These are phyloP conservation scores for Cheumatopsyche charites DNA, from an alignment of 1,140 invertebrate genomes.

Conservation along the genomic window DNA sequence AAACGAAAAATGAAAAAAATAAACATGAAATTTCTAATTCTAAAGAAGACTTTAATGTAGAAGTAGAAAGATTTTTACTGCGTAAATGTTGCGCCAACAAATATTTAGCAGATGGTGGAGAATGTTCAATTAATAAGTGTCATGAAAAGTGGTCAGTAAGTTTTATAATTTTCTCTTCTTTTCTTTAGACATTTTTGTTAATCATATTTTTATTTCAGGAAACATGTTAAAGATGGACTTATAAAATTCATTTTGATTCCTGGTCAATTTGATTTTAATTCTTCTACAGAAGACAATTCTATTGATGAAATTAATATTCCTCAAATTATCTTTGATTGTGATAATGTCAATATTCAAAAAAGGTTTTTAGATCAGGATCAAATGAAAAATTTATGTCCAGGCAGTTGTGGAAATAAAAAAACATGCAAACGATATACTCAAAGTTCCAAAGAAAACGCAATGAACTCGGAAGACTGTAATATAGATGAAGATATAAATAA, in stretches of 20 bases:
- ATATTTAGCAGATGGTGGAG: slow-evolving; percentile 28
- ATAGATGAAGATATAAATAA: not conserved
- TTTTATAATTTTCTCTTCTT: not conserved
- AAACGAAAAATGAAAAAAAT: too few relatives aligned
- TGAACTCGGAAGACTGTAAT: too few relatives aligned
- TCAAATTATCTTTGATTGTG: slow-evolving; percentile 44
- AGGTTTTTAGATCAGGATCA: slow-evolving; percentile 24
- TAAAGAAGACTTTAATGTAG: not conserved
- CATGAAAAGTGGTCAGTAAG: slow-evolving; percentile 25
- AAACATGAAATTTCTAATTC: not conserved
- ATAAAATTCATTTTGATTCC: slow-evolving; percentile 19
- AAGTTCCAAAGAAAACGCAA: not conserved
- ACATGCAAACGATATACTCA: slow-evolving; percentile 20
- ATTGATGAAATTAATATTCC: slow-evolving; percentile 5
- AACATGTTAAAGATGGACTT: slow-evolving; percentile 7
- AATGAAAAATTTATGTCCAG: slow-evolving; percentile 27
- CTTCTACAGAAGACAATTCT: not conserved
- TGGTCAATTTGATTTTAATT: not conserved
- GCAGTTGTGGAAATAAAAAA: slow-evolving; percentile 36
- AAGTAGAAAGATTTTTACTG: not conserved
- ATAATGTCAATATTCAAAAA: slow-evolving; percentile 37
- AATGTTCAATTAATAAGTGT: slow-evolving; percentile 11
- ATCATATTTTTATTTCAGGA: slow-evolving; percentile 17
- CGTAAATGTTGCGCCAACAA: slow-evolving; percentile 14
- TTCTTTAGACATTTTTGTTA: slow-evolving; percentile 16